These are phyloP conservation scores for Chelon auratus DNA, from an alignment of 2,797 vertebrate species.

Conservation along the genomic window DNA sequence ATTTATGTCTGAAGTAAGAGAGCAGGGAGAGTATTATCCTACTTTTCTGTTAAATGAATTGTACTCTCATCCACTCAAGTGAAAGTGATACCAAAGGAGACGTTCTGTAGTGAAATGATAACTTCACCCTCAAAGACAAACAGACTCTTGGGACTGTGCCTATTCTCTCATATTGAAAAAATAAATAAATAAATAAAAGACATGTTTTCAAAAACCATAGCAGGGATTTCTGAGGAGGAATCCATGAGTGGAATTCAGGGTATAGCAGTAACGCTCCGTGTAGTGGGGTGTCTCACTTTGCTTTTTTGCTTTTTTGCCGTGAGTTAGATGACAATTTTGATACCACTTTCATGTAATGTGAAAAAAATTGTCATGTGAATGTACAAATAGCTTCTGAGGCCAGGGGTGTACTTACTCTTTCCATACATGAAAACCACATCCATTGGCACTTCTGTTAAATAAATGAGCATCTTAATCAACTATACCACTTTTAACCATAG, in stretches of 20 bases:
- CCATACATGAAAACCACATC: neutral
- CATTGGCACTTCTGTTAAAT: neutral
- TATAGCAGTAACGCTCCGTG: constrained; percentile 8
- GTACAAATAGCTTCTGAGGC: neutral
- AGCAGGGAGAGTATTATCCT: constrained; percentile 31
- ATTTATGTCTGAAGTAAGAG: constrained; percentile 19
- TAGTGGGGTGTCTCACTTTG: constrained; percentile 8
- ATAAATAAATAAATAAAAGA: constrained; percentile 5
- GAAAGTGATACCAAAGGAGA: constrained; percentile 42
- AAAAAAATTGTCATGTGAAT: neutral
- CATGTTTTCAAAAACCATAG: constrained; percentile 34
- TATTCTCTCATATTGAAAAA: constrained; percentile 19
- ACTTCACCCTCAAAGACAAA: constrained; percentile 64
- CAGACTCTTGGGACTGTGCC: constrained; percentile 71
- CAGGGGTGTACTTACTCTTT: neutral
- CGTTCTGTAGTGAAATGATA: constrained; percentile 27
- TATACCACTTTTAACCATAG: neutral
- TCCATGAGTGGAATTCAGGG: constrained; percentile 16
- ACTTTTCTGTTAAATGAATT: constrained; percentile 46
- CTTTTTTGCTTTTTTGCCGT: constrained; percentile 9
- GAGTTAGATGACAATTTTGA: constrained; percentile 4
- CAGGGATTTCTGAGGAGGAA: constrained; percentile 25
- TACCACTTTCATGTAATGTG: neutral
- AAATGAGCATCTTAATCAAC: neutral
- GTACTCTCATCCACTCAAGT: constrained; percentile 34